Base-by-base conservation (phyloP, 2,797 vertebrate species). In the Enteromius trimaculatus region DNA sequence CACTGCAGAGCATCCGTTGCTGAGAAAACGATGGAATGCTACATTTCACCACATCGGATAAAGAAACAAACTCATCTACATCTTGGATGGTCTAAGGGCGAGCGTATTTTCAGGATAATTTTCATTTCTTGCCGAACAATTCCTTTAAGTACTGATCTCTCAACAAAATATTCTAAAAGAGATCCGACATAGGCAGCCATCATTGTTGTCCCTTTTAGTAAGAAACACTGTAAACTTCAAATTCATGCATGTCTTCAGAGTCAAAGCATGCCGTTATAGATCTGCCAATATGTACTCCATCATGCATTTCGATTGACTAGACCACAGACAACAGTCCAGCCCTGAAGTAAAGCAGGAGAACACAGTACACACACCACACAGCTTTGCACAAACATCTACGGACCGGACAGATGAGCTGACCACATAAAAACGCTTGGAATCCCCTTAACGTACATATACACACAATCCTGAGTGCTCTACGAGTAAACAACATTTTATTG, bases 181-280 rank as follows among this genome's bases (percentile, higher is more conserved):
- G 34, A 80, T 60, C 39, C 16, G n/a, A 29, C 31, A 49, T 34
- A 62, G 60, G 68, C 42, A 72, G 19, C 70, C 53, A 3, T 77
- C 70, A 31, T 7, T 60, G 26, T 69, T 26, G 69, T 77, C 76
- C 49, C 5, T 62, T 81, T 70, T 60, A 82, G 58, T 64, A 87
- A 89, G 72, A 87, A 92, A 90, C 86, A 88, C 82, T 87, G 88
- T 86, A 47, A 68, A 83, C 81, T 64, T 84, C 44, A 65, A 76
- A 86, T 47, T 82, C 87, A 88, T 86, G 86, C 91, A 72, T 65
- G 85, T 88, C 79, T 81, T 88, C 82, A 81, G 77, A 77, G 78
- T 84, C 86, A 79, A 88, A 86, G 80, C 82, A 81, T 90, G 90
- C 91, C 86, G 62, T 79, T 79, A 86, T 84, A 85, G 76, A 85